Conservation (phyloP, 2,113 vertebrate genomes). For the Perca fluviatilis region DNA sequence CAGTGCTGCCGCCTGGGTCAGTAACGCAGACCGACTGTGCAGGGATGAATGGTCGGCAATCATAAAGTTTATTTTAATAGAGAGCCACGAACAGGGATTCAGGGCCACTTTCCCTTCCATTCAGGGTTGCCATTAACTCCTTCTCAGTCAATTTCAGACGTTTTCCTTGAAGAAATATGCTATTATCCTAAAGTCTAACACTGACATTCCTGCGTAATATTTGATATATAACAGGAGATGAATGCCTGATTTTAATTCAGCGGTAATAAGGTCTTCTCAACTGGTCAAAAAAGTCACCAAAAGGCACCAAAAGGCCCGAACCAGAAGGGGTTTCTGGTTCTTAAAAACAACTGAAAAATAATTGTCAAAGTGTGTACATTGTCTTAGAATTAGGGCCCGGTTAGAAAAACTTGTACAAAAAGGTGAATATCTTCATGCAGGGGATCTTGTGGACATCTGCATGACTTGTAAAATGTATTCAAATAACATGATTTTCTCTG, state of each 20-base stretch:
- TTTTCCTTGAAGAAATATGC: slow-evolving; percentile 27
- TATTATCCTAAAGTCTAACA: slow-evolving; percentile 22
- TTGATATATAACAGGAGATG: neutral
- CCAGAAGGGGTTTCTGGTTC: neutral
- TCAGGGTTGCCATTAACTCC: slow-evolving; percentile 25
- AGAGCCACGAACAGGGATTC: slow-evolving; percentile 19
- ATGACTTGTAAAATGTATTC: neutral
- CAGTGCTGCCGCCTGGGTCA: slow-evolving; percentile 32
- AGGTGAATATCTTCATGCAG: too few species aligned
- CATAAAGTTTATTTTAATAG: slow-evolving; percentile 32
- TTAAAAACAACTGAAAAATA: neutral
- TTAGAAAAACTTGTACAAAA: neutral
- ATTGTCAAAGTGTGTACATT: neutral
- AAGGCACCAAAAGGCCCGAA: neutral
- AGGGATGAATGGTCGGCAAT: slow-evolving; percentile 20
- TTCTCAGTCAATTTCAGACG: slow-evolving; percentile 2
- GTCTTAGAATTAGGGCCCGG: neutral
- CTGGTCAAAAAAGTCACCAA: neutral
- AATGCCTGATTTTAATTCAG: neutral
- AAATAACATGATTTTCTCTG: neutral
- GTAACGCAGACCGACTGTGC: slow-evolving; percentile 27
- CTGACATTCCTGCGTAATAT: slow-evolving; percentile 3
- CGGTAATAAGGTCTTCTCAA: slow-evolving; percentile 10
- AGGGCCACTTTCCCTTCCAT: slow-evolving; percentile 29
- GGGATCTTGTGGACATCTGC: neutral